Evolutionary conservation across 1,140 invertebrate genomes (phyloP).

Genomic region (Zeugodacus cucurbitae): DNA sequence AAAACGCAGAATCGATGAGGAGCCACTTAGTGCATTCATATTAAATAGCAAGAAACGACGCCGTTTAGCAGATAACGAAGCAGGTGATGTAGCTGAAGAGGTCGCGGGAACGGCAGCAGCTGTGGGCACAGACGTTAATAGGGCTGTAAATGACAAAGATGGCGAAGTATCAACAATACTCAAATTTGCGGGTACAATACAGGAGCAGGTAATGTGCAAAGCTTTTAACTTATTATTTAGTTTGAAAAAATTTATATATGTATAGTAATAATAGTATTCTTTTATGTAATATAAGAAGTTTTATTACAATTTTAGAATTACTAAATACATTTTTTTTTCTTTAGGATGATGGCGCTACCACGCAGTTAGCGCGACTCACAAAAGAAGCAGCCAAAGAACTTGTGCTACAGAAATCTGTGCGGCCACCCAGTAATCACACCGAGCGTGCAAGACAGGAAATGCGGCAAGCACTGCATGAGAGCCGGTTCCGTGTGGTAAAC

Average conservation of each 20-base stretch:
- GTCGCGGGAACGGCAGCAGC: neutral
- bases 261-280: no score
- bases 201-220: constrained; percentile 56
- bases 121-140: neutral
- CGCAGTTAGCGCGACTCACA: constrained; percentile 66
- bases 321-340: neutral
- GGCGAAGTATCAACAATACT: constrained; percentile 67
- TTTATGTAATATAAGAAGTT: no score
- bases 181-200: constrained; percentile 70
- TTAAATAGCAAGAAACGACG: constrained; percentile 70
- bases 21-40: constrained; percentile 69
- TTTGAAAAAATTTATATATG: neutral
- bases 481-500: constrained; percentile 63
- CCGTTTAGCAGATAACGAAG: constrained; percentile 58
- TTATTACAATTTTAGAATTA: neutral
- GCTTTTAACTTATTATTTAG: neutral
- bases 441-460: constrained; percentile 52
- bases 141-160: constrained; percentile 44
- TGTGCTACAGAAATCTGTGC: constrained; percentile 49
- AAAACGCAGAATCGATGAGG: constrained; percentile 70
- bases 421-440: constrained; percentile 44
- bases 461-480: constrained; percentile 53
- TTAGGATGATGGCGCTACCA: constrained; percentile 60
- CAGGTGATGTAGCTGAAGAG: constrained; percentile 7
- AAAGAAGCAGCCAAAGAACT: constrained; percentile 59